Evolutionary conservation across 2,797 vertebrate species (phyloP).

Genomic region (Zenarchopterus dispar): DNA sequence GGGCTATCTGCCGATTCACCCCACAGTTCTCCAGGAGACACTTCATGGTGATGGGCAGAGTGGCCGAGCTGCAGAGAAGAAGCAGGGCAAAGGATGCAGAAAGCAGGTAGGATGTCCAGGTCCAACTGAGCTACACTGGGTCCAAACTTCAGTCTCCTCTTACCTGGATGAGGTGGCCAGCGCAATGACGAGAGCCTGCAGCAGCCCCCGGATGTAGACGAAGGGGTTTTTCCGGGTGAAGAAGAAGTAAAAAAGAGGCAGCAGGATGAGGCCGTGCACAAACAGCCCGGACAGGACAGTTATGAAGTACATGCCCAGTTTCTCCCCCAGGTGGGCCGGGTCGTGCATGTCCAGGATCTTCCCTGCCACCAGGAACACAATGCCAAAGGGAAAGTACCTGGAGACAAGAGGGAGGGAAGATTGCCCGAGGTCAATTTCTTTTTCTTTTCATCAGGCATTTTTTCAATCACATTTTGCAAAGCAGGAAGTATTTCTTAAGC

Average conservation of each 20-base stretch:
- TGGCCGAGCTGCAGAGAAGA: slow-evolving; percentile 82
- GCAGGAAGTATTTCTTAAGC: too few species aligned
- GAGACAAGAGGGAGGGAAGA: not conserved
- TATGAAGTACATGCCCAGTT: slow-evolving; percentile 89
- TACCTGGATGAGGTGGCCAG: slow-evolving; percentile 92
- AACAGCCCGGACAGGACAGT: slow-evolving; percentile 86
- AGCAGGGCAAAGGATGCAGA: not conserved
- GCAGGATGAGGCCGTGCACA: slow-evolving; percentile 85
- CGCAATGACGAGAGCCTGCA: slow-evolving; percentile 91
- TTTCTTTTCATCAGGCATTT: not conserved
- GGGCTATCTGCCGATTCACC: slow-evolving; percentile 87
- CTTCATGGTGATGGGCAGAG: slow-evolving; percentile 91
- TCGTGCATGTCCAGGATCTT: slow-evolving; percentile 94
- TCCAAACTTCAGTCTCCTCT: not conserved
- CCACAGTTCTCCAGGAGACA: slow-evolving; percentile 91
- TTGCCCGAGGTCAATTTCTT: too few species aligned
- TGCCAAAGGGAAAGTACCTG: slow-evolving; percentile 93
- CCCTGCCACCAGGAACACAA: slow-evolving; percentile 90
- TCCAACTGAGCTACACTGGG: not conserved
- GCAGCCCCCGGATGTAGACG: slow-evolving; percentile 85
- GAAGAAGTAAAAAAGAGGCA: slow-evolving; percentile 85
- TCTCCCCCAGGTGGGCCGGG: slow-evolving; percentile 84
- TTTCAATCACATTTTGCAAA: not conserved
- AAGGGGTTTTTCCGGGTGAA: slow-evolving; percentile 90
- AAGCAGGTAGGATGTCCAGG: not conserved